Evolutionary conservation across 1,140 invertebrate species (phyloP), one percentile per base, ranked within the genome.

Genomic region (Cryptotermes secundus): DNA sequence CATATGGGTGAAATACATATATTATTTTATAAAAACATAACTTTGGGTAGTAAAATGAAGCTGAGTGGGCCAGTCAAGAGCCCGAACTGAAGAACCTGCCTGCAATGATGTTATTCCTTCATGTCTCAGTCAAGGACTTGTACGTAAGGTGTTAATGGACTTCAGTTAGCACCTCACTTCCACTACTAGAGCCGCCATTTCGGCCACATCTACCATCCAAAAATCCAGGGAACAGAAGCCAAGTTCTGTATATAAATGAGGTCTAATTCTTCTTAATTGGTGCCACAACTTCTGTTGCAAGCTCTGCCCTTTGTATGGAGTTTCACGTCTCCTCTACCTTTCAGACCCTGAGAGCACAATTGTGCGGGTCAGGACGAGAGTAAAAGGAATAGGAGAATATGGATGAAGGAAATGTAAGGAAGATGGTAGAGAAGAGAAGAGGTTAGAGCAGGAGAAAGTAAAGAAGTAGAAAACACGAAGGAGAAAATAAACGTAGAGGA

Each of bases 251-350:
- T n/a, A 72, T 72, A 72, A 72, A n/a, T 31, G 26, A 72, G 59
- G 26, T 72, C 31, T 72, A 72, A 72, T 72, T 31, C 59, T 72
- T 72, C n/a, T 72, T 72, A 72, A 72, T 72, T 72, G 59, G n/a
- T 10, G 59, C 59, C 59, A 72, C 26, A 31, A 31, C 59, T 72
- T 72, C 4, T 72, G 59, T n/a, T 59, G 53, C 24, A n/a, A 42
- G 16, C 38, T 6, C 38, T 12, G 16, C 2, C 38, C 38, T 4
- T 42, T 42, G 38, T 10, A 10, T 10, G 9, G 9, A n/a, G n/a
- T n/a, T n/a, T n/a, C n/a, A n/a, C n/a, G n/a, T n/a, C n/a, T n/a
- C n/a, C n/a, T n/a, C n/a, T n/a, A n/a, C n/a, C n/a, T n/a, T n/a
- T n/a, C n/a, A n/a, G n/a, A n/a, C n/a, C n/a, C n/a, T n/a, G n/a